Evolutionary conservation across 2,888 invertebrate species (phyloP), one percentile per base, ranked within the genome.

Genomic region (Pristionchus mayeri): DNA sequence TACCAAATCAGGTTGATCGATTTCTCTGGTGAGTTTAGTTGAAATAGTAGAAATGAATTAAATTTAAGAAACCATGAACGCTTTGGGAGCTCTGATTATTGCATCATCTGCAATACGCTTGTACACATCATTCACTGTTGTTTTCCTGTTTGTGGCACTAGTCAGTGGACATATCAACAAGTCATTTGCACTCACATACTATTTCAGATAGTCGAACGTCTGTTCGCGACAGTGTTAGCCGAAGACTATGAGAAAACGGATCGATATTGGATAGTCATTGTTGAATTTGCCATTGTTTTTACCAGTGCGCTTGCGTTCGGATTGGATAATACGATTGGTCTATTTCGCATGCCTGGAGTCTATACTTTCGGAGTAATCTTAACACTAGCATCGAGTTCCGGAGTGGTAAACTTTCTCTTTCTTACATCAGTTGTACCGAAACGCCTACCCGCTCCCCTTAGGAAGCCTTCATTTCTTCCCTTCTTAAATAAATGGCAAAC

Each of bases 391-490:
- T 30, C 63, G 13, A 34, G 34, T 34, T 27, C 34, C 3, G 63
- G 63, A 63, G 1, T 63, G 34, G 63, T 63, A 34, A 63, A 63
- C n/a, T n/a, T n/a, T n/a, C n/a, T n/a, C n/a, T n/a, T n/a, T n/a
- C n/a, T n/a, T n/a, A n/a, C n/a, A n/a, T n/a, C n/a, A n/a, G n/a
- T n/a, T n/a, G n/a, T n/a, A n/a, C n/a, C n/a, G n/a, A n/a, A n/a
- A n/a, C n/a, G n/a, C n/a, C n/a, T n/a, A n/a, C n/a, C n/a, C n/a
- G n/a, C n/a, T n/a, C n/a, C n/a, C n/a, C n/a, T n/a, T n/a, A n/a
- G n/a, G n/a, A n/a, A n/a, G n/a, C n/a, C n/a, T n/a, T n/a, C n/a
- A n/a, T n/a, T n/a, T n/a, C n/a, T n/a, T n/a, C n/a, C n/a, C n/a
- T n/a, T n/a, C n/a, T n/a, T n/a, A n/a, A n/a, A n/a, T n/a, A n/a